Evolutionary conservation across 2,797 vertebrate genomes (phyloP).

Genomic region (Malurus splendens): DNA sequence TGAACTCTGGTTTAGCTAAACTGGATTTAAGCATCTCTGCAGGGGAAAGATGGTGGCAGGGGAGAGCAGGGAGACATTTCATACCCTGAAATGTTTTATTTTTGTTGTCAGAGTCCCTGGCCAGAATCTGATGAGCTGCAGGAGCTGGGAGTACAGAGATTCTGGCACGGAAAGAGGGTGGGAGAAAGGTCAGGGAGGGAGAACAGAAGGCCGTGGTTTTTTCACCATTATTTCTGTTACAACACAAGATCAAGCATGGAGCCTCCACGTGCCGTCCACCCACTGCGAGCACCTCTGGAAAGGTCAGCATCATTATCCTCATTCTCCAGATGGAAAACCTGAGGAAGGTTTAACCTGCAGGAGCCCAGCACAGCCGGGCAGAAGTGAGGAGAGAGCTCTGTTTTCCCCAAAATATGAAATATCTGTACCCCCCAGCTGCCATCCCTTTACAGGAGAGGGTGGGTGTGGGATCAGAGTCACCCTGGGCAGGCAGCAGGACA

Average conservation of each 20-base stretch:
- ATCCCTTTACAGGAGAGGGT: background rate
- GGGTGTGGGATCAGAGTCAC: background rate
- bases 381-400: background rate
- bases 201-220: background rate
- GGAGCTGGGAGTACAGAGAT: background rate
- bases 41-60: background rate
- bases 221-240: background rate
- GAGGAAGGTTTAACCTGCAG: background rate
- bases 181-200: background rate
- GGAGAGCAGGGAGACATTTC: background rate
- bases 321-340: background rate
- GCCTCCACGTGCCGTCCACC: background rate
- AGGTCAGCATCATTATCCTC: background rate
- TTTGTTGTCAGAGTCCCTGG: background rate
- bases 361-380: background rate
- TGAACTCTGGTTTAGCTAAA: no score
- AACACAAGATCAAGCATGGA: background rate
- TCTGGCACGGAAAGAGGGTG: background rate
- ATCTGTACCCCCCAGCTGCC: background rate
- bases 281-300: background rate
- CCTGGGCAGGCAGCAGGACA: background rate
- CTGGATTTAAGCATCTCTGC: background rate
- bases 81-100: background rate
- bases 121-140: background rate
- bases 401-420: background rate